Evolutionary conservation across 2,797 vertebrate genomes (phyloP).

Genomic region (Paratrypauchen microcephalus): DNA sequence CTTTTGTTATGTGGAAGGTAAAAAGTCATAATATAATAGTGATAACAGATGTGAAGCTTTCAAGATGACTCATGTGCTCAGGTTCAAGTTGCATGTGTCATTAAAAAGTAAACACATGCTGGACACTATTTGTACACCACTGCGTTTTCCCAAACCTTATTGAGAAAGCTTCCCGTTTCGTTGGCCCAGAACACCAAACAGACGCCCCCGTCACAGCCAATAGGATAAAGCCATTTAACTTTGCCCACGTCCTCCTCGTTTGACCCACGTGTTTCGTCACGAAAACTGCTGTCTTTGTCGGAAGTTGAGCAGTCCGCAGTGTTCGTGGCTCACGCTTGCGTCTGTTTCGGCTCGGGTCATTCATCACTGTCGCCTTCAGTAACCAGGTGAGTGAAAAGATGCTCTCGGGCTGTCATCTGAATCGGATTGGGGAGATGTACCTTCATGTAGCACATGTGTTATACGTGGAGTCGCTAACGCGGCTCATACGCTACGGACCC

Average conservation of each 20-base stretch:
- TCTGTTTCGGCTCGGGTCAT: background rate
- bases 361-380: background rate
- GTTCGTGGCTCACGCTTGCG: accelerated
- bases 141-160: slow-evolving; percentile 7
- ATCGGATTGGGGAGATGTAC: background rate
- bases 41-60: slow-evolving; percentile 15
- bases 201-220: slow-evolving; percentile 69
- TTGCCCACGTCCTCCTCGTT: background rate
- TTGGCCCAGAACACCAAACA: slow-evolving; percentile 33
- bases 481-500: background rate
- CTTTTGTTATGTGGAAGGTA: background rate
- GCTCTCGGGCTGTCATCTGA: background rate
- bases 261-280: slow-evolving; percentile 29
- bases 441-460: background rate
- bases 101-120: slow-evolving; percentile 47
- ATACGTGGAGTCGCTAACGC: background rate
- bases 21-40: background rate
- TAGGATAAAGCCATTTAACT: slow-evolving; percentile 5
- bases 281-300: slow-evolving; percentile 1
- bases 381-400: slow-evolving; percentile 50
- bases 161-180: slow-evolving; percentile 22
- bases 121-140: background rate
- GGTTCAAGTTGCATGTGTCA: slow-evolving; percentile 11
- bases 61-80: slow-evolving; percentile 26
- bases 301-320: background rate